Conservation (phyloP, 2,113 vertebrate genomes). For the Cettia cetti region DNA sequence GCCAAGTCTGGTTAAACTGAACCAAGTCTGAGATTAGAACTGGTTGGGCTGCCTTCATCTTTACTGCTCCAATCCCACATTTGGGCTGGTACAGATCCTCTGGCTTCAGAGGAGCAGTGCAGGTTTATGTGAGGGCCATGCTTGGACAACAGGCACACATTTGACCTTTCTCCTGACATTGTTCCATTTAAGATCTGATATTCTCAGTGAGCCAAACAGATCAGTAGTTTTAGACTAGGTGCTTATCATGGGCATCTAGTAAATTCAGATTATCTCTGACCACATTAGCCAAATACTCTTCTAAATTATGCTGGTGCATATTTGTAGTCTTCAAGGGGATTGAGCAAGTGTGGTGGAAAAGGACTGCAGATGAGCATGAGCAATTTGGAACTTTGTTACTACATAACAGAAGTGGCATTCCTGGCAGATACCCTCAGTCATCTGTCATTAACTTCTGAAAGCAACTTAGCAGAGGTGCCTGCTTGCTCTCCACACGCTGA, state of each 20-base stretch:
- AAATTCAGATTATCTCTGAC: neutral
- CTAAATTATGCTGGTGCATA: neutral
- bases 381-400: neutral
- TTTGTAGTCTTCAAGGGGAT: neutral
- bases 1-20: neutral
- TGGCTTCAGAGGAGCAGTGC: neutral
- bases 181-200: neutral
- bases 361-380: neutral
- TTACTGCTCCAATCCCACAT: neutral
- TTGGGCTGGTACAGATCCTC: accelerated
- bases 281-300: neutral
- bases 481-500: neutral
- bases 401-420: neutral
- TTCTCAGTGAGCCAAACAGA: neutral
- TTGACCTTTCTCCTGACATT: neutral
- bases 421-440: neutral
- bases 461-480: neutral
- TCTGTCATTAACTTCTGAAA: neutral
- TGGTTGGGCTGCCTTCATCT: neutral
- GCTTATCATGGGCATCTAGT: neutral
- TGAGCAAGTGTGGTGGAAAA: neutral
- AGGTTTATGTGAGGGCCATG: neutral
- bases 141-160: neutral
- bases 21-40: neutral
- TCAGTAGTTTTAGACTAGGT: neutral